These are phyloP conservation scores for Cygnus atratus DNA, from an alignment of 2,113 vertebrate species.

Conservation along the genomic window DNA sequence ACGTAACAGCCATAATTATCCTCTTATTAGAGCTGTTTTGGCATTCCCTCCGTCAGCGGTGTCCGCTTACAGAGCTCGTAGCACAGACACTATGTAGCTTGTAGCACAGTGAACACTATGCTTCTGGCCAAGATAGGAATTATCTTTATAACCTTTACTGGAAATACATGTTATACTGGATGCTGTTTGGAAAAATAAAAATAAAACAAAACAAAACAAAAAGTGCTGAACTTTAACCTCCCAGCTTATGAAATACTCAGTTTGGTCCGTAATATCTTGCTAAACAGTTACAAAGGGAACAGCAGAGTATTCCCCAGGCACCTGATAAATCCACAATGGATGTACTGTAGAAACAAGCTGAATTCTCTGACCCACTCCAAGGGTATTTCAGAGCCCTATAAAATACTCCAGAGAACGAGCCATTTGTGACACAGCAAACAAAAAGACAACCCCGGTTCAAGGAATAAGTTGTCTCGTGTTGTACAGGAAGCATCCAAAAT, in stretches of 20 bases:
- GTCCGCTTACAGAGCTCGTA: background rate
- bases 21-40: background rate
- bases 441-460: background rate
- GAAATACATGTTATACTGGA: background rate
- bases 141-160: background rate
- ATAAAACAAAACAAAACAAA: background rate
- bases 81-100: background rate
- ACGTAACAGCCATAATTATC: background rate
- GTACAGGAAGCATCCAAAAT: background rate
- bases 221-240: constrained; percentile 10
- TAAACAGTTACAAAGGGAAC: background rate
- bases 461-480: rapidly evolving
- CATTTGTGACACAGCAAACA: background rate
- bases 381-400: constrained; percentile 5
- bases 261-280: constrained; percentile 50
- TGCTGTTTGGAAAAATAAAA: background rate
- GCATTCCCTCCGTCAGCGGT: background rate
- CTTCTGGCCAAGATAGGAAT: background rate
- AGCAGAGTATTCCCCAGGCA: constrained; percentile 46
- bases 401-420: background rate
- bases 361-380: background rate
- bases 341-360: constrained; percentile 38
- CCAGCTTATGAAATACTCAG: constrained; percentile 12
- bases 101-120: background rate
- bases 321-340: constrained; percentile 47